Base-by-base conservation (phyloP, 1,140 invertebrate genomes). In the Cyclargus thomasi region DNA sequence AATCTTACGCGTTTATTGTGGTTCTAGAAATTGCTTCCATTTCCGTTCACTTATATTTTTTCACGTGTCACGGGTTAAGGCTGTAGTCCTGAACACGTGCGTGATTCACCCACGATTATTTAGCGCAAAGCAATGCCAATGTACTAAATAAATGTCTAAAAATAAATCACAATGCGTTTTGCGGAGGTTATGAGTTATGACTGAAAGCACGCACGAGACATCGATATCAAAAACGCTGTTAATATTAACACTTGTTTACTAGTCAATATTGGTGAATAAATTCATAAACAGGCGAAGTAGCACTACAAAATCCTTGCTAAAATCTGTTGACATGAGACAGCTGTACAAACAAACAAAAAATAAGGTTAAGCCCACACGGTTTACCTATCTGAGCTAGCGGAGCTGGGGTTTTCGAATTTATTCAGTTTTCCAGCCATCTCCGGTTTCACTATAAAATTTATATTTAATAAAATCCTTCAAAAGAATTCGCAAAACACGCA, bases 321-420 rank as follows among this genome's bases (percentile, higher is more conserved):
- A 69, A 81, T 79, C 81, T 82, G 76, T 83, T 84, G 81, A 87
- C 81, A 81, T 70, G 69, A 79, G 77, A 80, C 84, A 88, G 87
- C 85, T 89, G 86, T 82, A 73, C 78, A 85, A 82, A 84, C 77
- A 85, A 85, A 85, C 81, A 85, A 77, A 77, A 76, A 66, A 70
- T 71, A 73, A 80, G 81, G 79, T 74, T 86, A 85, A 85, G 70
- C 79, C 78, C 76, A 79, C 79, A 76, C 76, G 76, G 67, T 82
- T 88, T 93, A 96, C 95, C 95, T 96, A 86, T 96, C 95, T 35
- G 95, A 96, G 89, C 95, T 96, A 67, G 95, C 95, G 64, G 95
- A 96, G 78, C 95, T 96, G 63, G 95, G 94, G 75, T 95, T 95
- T 90, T 96, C 95, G 75, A 94, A 93, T 77, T 92, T 92, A 76